Evolutionary conservation across 2,888 invertebrate species (phyloP).

Genomic region (Thymelicus acteon): DNA sequence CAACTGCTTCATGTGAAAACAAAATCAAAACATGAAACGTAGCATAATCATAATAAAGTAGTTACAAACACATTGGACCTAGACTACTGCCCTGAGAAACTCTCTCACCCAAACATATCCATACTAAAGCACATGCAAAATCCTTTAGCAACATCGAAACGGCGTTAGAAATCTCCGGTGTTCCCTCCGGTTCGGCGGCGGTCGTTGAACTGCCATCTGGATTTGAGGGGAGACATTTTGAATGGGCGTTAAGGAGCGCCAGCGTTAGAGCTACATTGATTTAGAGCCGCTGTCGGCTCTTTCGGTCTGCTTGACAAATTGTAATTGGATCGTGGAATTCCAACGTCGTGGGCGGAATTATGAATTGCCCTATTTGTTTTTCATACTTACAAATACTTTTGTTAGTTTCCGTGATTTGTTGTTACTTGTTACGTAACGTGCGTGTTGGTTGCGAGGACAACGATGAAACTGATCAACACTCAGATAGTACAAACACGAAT

Average conservation of each 20-base stretch:
- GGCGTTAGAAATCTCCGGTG: conserved; percentile 61
- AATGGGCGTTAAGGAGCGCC: conserved; percentile 47
- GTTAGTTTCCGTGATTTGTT: conserved; percentile 1
- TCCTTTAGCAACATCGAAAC: conserved; percentile 39
- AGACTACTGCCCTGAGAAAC: conserved; percentile 10
- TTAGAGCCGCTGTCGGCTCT: conserved; percentile 43
- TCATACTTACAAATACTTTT: conserved; percentile 9
- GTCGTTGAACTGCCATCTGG: conserved; percentile 66
- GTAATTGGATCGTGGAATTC: conserved; percentile 39
- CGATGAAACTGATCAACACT: conserved; percentile 11
- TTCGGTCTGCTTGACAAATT: conserved; percentile 39
- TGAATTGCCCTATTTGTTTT: conserved; percentile 27
- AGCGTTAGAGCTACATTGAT: conserved; percentile 48
- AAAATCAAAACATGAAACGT: not conserved
- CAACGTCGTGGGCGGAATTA: conserved; percentile 32
- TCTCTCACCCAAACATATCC: conserved; percentile 9
- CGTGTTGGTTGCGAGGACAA: not conserved
- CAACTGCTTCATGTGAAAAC: not conserved
- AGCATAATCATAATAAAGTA: not conserved
- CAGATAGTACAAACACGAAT: conserved; percentile 10
- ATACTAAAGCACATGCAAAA: conserved; percentile 25
- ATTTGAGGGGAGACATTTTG: conserved; percentile 62
- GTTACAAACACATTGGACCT: conserved; percentile 1
- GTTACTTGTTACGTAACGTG: conserved; percentile 2
- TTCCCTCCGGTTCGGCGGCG: conserved; percentile 44